Percentiles rank a stretch among this genome's conserved stretches.
Evolutionary conservation across 2,113 vertebrate species (phyloP).

Genomic region (Phaetusa simplex): DNA sequence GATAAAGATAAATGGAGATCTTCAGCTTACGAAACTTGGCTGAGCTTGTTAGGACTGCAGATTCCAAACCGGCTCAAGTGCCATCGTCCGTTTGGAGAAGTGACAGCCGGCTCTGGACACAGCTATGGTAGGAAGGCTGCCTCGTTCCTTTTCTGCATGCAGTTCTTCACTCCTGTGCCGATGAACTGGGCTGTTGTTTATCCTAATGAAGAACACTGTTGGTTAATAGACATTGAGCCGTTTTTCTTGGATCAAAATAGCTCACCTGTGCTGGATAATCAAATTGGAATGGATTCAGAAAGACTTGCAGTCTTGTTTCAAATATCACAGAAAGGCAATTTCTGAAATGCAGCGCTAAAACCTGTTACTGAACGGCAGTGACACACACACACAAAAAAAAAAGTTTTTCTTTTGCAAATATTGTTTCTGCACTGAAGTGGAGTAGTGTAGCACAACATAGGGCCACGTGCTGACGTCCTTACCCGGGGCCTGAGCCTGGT

Average conservation of each 20-base stretch:
- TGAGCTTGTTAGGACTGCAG: conserved; percentile 71
- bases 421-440: conserved; percentile 78
- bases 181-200: conserved; percentile 48
- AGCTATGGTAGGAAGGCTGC: conserved; percentile 60
- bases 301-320: conserved; percentile 58
- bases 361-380: conserved; percentile 21
- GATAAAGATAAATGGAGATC: conserved; percentile 93
- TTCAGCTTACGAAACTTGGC: conserved; percentile 97
- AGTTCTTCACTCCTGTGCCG: conserved; percentile 68
- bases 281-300: conserved; percentile 64
- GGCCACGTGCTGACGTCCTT: conserved; percentile 34
- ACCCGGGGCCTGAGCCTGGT: conserved; percentile 24
- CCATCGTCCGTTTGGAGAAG: conserved; percentile 50
- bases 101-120: conserved; percentile 66
- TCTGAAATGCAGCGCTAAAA: conserved; percentile 68
- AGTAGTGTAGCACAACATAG: conserved; percentile 76
- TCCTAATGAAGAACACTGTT: conserved; percentile 63
- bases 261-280: conserved; percentile 73
- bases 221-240: conserved; percentile 65
- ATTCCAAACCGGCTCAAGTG: conserved; percentile 60
- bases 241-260: conserved; percentile 65
- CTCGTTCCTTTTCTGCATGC: conserved; percentile 66
- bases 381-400: conserved; percentile 6
- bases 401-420: conserved; percentile 51
- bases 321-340: conserved; percentile 47